Base-by-base conservation (phyloP, 2,113 vertebrate genomes). In the Pteronura brasiliensis region DNA sequence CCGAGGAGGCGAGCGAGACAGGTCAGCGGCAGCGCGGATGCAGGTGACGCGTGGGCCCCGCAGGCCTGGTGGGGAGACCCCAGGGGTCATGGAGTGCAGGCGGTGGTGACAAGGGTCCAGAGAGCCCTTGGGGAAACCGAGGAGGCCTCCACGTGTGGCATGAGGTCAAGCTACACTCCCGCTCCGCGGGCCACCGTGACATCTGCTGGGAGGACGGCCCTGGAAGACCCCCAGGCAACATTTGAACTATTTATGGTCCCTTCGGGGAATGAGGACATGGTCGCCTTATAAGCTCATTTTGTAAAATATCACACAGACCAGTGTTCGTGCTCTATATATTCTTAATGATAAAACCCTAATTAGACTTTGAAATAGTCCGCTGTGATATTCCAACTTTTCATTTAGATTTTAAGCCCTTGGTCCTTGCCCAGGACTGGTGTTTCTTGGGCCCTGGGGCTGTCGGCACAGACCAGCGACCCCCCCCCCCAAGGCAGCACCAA, bases 101-200 rank as follows among this genome's bases (percentile, higher is more conserved):
- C 6, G 21, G 65, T 10, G 8, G 21, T n/a, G 27, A 34, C 52
- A 1, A 1, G 52, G 8, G 14, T 8, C 49, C 2, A 3, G n/a
- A 18, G 13, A 39, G 49, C 18, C 27, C 17, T 39, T 0, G 57
- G 34, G 23, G 18, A 10, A 31, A 1, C 5, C 0, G 9, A 11
- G 0, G 4, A 20, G 20, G n/a, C 49, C 84, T 6, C 29, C 0
- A 6, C 4, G 1, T 6, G 1, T 9, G 9, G 3, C 0, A 2
- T 15, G 20, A 15, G 6, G 6, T 10, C 8, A 1, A n/a, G 29
- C 42, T 7, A 0, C 0, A 0, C 3, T 36, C 79, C 25, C 7
- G 11, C 49, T 20, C 31, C 0, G 1, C 1, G 52, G 0, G 1
- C 39, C 17, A 1, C 15, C 4, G 0, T 20, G n/a, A 0, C 7